Percentiles rank a stretch among this genome's conserved stretches.
Conservation (phyloP, 2,888 invertebrate species). For the Orthosia cruda region DNA sequence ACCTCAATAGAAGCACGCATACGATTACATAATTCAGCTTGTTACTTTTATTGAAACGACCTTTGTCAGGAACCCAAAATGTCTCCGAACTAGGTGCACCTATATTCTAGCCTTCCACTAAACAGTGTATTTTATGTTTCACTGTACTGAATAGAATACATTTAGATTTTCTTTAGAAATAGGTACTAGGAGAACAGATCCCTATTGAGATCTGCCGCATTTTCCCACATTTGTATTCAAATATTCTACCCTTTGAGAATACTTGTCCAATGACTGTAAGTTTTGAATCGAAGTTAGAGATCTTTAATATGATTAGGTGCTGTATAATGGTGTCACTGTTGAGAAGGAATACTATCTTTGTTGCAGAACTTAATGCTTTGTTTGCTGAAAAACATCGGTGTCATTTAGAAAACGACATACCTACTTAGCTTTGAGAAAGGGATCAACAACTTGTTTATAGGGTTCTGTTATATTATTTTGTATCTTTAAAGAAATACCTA, state of each 20-base stretch:
- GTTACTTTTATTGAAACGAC: constrained; percentile 19
- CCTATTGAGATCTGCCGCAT: constrained; percentile 72
- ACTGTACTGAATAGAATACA: constrained; percentile 56
- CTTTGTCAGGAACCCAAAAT: constrained; percentile 30
- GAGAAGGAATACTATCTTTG: background rate
- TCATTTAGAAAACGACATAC: background rate
- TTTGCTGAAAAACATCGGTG: constrained; percentile 11
- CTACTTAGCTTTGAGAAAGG: background rate
- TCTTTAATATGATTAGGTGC: constrained; percentile 56
- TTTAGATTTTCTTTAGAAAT: constrained; percentile 57
- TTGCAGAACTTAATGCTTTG: constrained; percentile 7
- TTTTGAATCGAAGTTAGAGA: constrained; percentile 55
- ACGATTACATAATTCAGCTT: constrained; percentile 40
- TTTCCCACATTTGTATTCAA: constrained; percentile 79
- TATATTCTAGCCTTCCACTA: constrained; percentile 42
- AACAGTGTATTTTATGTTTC: constrained; percentile 59
- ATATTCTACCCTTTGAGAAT: constrained; percentile 74
- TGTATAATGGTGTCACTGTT: constrained; percentile 38
- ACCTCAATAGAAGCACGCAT: constrained; percentile 15
- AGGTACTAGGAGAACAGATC: constrained; percentile 56
- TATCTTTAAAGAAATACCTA: background rate
- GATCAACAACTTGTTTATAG: background rate
- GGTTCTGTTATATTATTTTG: background rate
- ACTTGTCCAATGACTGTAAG: constrained; percentile 72
- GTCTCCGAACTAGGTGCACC: background rate